A percentile compares a stretch with the other conserved stretches of the same genome.
These are phyloP conservation scores for Lagocephalus sceleratus DNA, from an alignment of 2,797 vertebrate species.

Conservation along the genomic window DNA sequence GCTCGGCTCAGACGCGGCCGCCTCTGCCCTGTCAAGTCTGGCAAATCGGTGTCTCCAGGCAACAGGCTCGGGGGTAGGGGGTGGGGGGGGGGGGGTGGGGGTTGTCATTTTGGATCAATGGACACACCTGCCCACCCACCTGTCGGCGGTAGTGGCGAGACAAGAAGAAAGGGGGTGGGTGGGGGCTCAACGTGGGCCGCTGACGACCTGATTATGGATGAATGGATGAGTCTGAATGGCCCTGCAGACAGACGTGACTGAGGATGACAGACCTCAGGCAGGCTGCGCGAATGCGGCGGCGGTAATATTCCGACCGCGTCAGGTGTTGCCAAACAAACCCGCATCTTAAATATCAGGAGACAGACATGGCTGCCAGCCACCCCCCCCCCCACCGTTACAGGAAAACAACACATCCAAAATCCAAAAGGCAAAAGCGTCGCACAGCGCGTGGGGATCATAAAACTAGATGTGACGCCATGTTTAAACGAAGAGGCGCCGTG, in stretches of 20 bases:
- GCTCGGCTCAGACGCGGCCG: conserved; percentile 53
- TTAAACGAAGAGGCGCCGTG: no score
- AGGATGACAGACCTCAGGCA: conserved; percentile 34
- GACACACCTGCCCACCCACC: conserved; percentile 70
- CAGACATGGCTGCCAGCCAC: no score
- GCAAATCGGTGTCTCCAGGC: conserved; percentile 66
- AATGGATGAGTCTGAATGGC: conserved; percentile 35
- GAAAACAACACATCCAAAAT: no score
- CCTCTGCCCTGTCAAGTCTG: conserved; percentile 53
- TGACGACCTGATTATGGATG: conserved; percentile 59
- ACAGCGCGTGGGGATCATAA: no score
- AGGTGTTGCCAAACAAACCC: no score
- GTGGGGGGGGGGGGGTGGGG: no score
- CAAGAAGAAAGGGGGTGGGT: neutral
- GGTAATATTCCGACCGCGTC: conserved; percentile 17
- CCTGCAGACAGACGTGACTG: conserved; percentile 37
- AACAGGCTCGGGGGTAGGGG: conserved; percentile 51
- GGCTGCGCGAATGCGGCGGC: conserved; percentile 19
- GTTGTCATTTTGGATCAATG: conserved; percentile 74
- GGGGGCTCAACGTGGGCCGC: conserved; percentile 35
- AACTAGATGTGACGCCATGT: no score
- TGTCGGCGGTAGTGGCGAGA: conserved; percentile 51
- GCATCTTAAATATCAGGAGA: no score
- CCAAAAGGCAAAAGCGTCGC: no score
- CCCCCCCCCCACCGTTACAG: no score